These are phyloP conservation scores for Leptatherina wallacei DNA, from an alignment of 2,797 vertebrate species.

Conservation along the genomic window DNA sequence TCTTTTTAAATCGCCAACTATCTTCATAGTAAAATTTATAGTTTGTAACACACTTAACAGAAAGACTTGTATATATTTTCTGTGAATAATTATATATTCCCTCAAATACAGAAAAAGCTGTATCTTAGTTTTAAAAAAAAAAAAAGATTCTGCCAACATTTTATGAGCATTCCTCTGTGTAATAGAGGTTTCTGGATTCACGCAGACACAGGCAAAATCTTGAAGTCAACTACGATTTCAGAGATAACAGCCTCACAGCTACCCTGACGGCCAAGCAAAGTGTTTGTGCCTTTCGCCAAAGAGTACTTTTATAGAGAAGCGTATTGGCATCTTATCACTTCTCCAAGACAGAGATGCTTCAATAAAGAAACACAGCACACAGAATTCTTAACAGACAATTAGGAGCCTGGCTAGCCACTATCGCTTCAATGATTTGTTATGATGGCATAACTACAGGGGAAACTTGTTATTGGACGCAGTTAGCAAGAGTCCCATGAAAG, in stretches of 20 bases:
- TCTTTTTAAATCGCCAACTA: not conserved
- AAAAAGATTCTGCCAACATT: constrained; percentile 59
- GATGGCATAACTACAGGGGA: constrained; percentile 86
- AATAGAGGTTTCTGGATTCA: constrained; percentile 72
- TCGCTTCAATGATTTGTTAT: constrained; percentile 82
- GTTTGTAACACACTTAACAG: not conserved
- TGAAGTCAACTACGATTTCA: constrained; percentile 84
- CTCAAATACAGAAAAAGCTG: not conserved
- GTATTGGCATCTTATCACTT: constrained; percentile 83
- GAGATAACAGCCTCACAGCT: constrained; percentile 83
- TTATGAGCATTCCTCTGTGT: constrained; percentile 72
- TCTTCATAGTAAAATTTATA: not conserved
- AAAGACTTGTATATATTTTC: not conserved
- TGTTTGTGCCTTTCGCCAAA: constrained; percentile 84
- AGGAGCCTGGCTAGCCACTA: constrained; percentile 79
- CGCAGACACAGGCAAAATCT: constrained; percentile 75
- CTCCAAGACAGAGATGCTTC: constrained; percentile 82
- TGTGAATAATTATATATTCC: not conserved
- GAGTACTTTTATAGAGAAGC: constrained; percentile 84
- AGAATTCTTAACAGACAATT: constrained; percentile 85
- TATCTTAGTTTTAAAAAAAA: constrained; percentile 42
- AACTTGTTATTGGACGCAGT: constrained; percentile 84
- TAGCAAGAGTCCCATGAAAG: constrained; percentile 82
- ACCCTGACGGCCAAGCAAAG: constrained; percentile 82
- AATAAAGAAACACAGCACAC: constrained; percentile 82